Base-by-base conservation (phyloP, 2,797 vertebrate species). In the Manis pentadactyla region DNA sequence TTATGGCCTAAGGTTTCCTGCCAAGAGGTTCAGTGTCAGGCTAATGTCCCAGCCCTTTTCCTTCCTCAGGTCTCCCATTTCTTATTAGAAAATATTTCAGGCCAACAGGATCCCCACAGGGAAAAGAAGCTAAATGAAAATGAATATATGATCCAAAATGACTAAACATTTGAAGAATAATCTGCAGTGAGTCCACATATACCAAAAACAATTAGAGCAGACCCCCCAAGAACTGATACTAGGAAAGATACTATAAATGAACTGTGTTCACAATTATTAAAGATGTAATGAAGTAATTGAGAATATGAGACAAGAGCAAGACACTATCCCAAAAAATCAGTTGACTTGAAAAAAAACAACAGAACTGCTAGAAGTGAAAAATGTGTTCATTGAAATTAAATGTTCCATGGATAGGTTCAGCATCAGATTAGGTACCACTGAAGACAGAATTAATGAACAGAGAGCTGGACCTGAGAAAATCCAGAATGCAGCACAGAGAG, bases 281-380 rank as follows among this genome's bases (percentile, higher is more conserved):
- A 90, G 57, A 86, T 11, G 8, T 46, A 59, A 68, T 64, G 34
- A 87, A 90, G n/a, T 89, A 53, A 89, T 21, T 82, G 73, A 94
- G 93, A 73, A 81, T 39, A 21, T 31, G 46, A 93, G 91, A 79
- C 7, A 77, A 92, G 57, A 77, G 64, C 14, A 87, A 71, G 14
- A 90, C 31, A 51, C 63, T 31, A n/a, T 69, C 64, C 46, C 42
- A 59, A 93, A 93, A 59, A 46, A 74, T 55, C 59, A 74, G 81
- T 57, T 37, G 42, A n/a, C 71, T 77, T 94, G 73, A 81, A 84
- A 95, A 93, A 86, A n/a, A 86, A 68, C 59, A 53, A 7, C 55
- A 87, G 74, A 95, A 86, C 83, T 91, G 68, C 25, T 49, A 85
- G 31, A 87, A 81, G 8, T 66, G 10, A 94, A 89, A 90, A 83